Conservation (phyloP, 1,140 invertebrate genomes). For the Caerostris darwini region DNA sequence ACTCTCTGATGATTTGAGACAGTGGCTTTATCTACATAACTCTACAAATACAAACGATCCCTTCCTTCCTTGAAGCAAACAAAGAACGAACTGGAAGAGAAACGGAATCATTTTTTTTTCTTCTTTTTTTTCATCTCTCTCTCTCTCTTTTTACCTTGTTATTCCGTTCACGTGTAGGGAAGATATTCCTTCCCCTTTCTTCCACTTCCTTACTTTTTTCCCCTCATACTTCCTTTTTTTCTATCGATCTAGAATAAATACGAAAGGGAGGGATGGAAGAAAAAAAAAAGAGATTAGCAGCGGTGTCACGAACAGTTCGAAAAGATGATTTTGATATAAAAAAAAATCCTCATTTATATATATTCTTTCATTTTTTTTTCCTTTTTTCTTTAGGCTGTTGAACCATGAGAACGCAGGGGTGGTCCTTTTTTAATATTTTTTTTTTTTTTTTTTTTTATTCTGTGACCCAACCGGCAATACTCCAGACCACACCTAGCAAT, state of each 20-base stretch:
- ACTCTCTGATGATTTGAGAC: neutral
- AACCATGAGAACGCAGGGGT: conserved; percentile 27
- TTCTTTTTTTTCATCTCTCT: neutral
- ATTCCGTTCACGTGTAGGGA: conserved; percentile 55
- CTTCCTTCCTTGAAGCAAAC: neutral
- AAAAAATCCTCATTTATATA: neutral
- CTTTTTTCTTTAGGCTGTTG: neutral
- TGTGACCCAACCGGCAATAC: too few species aligned
- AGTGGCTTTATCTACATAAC: conserved; percentile 56
- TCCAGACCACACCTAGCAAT: conserved; percentile 73
- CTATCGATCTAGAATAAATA: conserved; percentile 68
- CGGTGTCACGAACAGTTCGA: conserved; percentile 69
- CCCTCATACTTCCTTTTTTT: conserved; percentile 15
- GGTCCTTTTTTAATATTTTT: neutral
- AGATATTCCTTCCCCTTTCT: conserved; percentile 50
- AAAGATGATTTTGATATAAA: conserved; percentile 69
- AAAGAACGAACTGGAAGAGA: neutral
- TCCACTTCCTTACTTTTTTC: conserved; percentile 33
- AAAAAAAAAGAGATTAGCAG: conserved; percentile 60
- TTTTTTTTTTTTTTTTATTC: conserved; percentile 1
- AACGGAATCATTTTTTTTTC: neutral
- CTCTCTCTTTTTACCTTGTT: conserved; percentile 41
- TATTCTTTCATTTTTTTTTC: neutral
- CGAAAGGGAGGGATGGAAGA: neutral
- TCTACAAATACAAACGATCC: conserved; percentile 32